phyloP scores from a whole-genome alignment of 2,888 invertebrate genomes.

The Parelbella ahira region DNA sequence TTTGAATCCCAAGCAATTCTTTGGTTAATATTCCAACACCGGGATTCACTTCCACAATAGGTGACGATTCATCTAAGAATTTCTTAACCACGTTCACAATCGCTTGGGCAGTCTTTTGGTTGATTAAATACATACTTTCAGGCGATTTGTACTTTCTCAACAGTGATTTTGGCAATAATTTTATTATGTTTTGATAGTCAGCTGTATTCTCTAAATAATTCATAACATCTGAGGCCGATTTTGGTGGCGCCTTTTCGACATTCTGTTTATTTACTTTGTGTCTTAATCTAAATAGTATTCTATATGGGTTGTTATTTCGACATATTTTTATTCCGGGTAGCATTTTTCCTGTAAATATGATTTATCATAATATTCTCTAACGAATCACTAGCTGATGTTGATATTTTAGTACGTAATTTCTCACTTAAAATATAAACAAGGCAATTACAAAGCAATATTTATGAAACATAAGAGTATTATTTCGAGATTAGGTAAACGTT shows the following conservation, averaged over 20 bases:
- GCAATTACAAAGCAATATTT: too few species aligned
- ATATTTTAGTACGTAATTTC: too few species aligned
- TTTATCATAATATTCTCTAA: too few species aligned
- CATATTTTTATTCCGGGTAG: too few species aligned
- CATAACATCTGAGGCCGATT: constrained; percentile 53
- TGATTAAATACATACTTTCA: constrained; percentile 67
- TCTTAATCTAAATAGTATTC: constrained; percentile 40
- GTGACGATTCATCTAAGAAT: constrained; percentile 45
- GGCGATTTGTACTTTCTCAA: constrained; percentile 60
- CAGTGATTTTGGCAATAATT: constrained; percentile 55
- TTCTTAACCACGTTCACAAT: constrained; percentile 54
- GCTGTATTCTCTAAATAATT: constrained; percentile 51
- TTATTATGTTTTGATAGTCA: constrained; percentile 49
- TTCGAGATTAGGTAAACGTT: too few species aligned
- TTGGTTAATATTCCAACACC: constrained; percentile 84
- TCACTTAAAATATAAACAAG: too few species aligned
- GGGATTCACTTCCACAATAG: constrained; percentile 85
- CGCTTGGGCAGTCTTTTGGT: constrained; percentile 55
- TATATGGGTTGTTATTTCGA: constrained; percentile 16
- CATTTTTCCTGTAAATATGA: too few species aligned
- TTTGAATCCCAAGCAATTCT: constrained; percentile 75
- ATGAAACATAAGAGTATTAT: too few species aligned
- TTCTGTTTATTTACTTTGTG: constrained; percentile 46
- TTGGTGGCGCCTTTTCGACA: constrained; percentile 43
- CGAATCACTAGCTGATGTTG: too few species aligned